phyloP scores from a whole-genome alignment of 1,140 invertebrate species.

The Homalodisca vitripennis region DNA sequence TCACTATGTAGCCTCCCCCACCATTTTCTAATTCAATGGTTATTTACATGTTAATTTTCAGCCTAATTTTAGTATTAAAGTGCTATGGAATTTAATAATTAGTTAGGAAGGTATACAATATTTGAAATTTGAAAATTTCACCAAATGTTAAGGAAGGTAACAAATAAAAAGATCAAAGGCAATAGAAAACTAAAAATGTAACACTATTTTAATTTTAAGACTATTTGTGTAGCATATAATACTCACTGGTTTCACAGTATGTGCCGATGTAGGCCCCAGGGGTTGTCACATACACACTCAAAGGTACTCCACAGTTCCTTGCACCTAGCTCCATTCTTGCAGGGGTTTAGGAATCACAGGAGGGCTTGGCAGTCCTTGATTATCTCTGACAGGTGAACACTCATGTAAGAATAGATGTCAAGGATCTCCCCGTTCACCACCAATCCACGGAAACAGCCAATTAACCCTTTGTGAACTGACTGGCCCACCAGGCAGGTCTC shows the following conservation, averaged over 20 bases:
- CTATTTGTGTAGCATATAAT: no score
- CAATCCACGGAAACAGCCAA: slow-evolving; percentile 89
- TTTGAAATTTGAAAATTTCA: no score
- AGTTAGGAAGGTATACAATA: no score
- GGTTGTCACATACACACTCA: slow-evolving; percentile 86
- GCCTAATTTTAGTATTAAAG: no score
- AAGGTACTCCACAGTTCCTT: slow-evolving; percentile 92
- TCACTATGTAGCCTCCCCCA: no score
- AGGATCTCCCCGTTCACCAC: slow-evolving; percentile 88
- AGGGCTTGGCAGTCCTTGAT: slow-evolving; percentile 91
- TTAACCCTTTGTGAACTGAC: slow-evolving; percentile 81
- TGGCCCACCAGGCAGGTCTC: slow-evolving; percentile 73
- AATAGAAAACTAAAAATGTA: no score
- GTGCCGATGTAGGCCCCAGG: slow-evolving; percentile 85
- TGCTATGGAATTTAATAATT: no score
- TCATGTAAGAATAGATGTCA: slow-evolving; percentile 91
- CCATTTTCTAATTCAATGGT: no score
- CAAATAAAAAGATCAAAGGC: no score
- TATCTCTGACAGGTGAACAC: slow-evolving; percentile 85
- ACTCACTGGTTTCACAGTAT: slow-evolving; percentile 86
- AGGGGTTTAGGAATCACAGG: slow-evolving; percentile 90
- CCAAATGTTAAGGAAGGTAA: no score
- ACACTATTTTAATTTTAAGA: no score
- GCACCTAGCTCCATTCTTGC: slow-evolving; percentile 86
- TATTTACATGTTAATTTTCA: no score